Percentiles rank a stretch among this genome's conserved stretches.
Evolutionary conservation across 1,140 invertebrate species (phyloP).

Genomic region (Drosophila baimaii): DNA sequence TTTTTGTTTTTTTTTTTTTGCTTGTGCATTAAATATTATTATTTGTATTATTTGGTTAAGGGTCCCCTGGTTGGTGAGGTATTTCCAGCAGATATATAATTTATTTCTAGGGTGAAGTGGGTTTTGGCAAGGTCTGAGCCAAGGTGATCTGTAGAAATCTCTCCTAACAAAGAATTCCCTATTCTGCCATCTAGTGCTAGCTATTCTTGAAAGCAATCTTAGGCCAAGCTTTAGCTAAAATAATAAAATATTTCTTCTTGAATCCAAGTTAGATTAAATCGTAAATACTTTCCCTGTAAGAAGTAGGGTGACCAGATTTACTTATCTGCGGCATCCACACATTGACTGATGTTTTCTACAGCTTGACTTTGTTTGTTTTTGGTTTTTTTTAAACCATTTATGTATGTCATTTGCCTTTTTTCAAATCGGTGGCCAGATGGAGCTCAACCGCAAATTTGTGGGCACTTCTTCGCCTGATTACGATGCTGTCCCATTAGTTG

Average conservation of each 20-base stretch:
- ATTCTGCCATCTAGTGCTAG: too few species aligned
- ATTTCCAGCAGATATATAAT: too few species aligned
- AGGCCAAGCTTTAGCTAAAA: background rate
- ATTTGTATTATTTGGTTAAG: background rate
- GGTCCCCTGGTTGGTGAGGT: too few species aligned
- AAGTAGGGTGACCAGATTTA: constrained; percentile 9
- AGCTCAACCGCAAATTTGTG: constrained; percentile 45
- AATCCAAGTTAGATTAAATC: background rate
- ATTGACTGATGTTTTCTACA: constrained; percentile 7
- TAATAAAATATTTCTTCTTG: background rate
- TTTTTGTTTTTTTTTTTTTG: too few species aligned
- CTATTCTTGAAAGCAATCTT: too few species aligned
- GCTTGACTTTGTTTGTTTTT: constrained; percentile 8
- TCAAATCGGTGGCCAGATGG: constrained; percentile 42
- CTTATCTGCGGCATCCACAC: constrained; percentile 44
- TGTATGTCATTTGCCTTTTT: constrained; percentile 21
- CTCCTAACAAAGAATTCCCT: too few species aligned
- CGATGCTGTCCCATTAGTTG: constrained; percentile 20
- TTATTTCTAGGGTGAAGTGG: too few species aligned
- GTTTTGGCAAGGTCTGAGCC: too few species aligned
- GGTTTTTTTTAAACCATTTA: constrained; percentile 5
- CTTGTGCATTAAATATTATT: background rate
- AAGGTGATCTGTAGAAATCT: too few species aligned
- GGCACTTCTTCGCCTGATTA: constrained; percentile 29
- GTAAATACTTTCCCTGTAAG: background rate